These are phyloP conservation scores for Drosophila putrida DNA, from an alignment of 2,888 invertebrate species.

Conservation along the genomic window DNA sequence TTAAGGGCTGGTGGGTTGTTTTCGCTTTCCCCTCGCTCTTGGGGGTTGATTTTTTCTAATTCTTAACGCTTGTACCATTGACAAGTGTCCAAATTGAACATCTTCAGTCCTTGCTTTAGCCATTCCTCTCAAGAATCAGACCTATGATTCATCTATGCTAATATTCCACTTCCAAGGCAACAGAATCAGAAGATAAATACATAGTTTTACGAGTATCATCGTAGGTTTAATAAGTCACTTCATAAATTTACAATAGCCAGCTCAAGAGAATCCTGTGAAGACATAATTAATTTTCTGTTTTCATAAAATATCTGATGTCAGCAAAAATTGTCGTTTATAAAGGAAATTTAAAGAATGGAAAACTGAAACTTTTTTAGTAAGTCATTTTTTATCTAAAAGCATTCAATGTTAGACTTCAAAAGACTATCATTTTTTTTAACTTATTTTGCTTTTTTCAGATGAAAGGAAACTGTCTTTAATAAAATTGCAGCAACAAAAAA, in stretches of 20 bases:
- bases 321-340: neutral
- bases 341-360: neutral
- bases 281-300: constrained; percentile 4
- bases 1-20: constrained; percentile 7
- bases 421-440: too few species aligned
- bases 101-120: constrained; percentile 3
- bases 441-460: too few species aligned
- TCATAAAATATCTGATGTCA: constrained; percentile 6
- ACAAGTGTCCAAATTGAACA: constrained; percentile 35
- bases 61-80: constrained; percentile 25
- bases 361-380: too few species aligned
- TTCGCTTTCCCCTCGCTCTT: neutral
- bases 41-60: constrained; percentile 25
- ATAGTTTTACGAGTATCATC: constrained; percentile 12
- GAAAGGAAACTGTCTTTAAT: too few species aligned
- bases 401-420: too few species aligned
- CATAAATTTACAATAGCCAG: constrained; percentile 4
- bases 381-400: too few species aligned
- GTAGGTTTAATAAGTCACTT: constrained; percentile 8
- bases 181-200: neutral
- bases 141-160: constrained; percentile 17
- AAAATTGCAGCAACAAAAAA: too few species aligned
- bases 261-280: neutral
- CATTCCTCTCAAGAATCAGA: neutral
- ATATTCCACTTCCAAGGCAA: constrained; percentile 4